phyloP scores from a whole-genome alignment of 1,140 invertebrate species.

The Pseudobourletiella spinata region DNA sequence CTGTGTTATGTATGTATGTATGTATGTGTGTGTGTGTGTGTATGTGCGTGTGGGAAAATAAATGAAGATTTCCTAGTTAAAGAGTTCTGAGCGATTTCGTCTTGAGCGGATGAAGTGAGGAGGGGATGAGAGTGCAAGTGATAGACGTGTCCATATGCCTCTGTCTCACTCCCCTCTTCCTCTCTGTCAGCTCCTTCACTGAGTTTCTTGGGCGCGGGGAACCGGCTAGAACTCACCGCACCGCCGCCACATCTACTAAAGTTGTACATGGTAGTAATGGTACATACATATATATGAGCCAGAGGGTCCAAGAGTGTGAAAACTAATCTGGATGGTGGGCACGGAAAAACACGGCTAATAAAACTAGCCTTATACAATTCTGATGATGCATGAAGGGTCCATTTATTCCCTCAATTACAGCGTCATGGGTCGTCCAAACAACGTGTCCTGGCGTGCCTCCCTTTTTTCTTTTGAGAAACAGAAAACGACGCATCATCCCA shows the following conservation, averaged over 20 bases:
- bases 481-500: too few species aligned
- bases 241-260: too few species aligned
- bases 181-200: background rate
- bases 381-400: conserved; percentile 10
- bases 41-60: too few species aligned
- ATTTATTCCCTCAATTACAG: conserved; percentile 12
- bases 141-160: background rate
- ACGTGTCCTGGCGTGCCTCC: too few species aligned
- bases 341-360: conserved; percentile 18
- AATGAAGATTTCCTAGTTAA: background rate
- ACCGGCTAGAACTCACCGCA: too few species aligned
- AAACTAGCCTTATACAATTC: conserved; percentile 12
- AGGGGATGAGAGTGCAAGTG: background rate
- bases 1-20: too few species aligned
- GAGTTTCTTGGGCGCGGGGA: background rate
- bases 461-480: too few species aligned
- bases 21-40: too few species aligned
- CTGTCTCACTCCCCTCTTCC: background rate
- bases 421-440: background rate
- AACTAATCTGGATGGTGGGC: conserved; percentile 16
- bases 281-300: background rate
- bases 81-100: background rate
- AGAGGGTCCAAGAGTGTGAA: conserved; percentile 7
- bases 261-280: background rate
- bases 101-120: background rate